A percentile compares a stretch with the other conserved stretches of the same genome.
Evolutionary conservation across 2,888 invertebrate genomes (phyloP).

Genomic region (Caenorhabditis wallacei): DNA sequence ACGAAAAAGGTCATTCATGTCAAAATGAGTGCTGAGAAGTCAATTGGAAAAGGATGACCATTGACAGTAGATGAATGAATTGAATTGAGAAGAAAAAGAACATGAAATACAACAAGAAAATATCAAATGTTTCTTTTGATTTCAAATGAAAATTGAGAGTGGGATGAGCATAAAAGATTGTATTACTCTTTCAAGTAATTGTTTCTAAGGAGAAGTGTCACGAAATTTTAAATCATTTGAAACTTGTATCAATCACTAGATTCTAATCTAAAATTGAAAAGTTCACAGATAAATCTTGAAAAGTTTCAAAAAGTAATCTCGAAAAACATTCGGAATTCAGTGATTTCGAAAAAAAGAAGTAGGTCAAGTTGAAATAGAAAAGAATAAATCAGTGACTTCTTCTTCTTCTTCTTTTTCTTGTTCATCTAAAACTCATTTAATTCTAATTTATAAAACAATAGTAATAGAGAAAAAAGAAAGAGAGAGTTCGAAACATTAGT

Average conservation of each 20-base stretch:
- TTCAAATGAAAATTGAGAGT: too few species aligned
- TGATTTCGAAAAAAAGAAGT: constrained; percentile 8
- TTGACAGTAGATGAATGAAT: constrained; percentile 9
- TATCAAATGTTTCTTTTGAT: neutral
- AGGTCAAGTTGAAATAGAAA: constrained; percentile 49
- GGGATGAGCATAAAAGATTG: too few species aligned
- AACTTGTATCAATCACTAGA: too few species aligned
- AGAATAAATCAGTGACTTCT: constrained; percentile 41
- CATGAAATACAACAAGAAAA: constrained; percentile 17
- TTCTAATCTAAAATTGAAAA: too few species aligned
- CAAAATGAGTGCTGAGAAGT: constrained; percentile 51
- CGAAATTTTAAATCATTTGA: too few species aligned
- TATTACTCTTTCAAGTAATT: too few species aligned
- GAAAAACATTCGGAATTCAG: too few species aligned
- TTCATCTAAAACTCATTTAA: neutral
- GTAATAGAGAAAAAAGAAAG: constrained; percentile 1
- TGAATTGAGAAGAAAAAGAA: neutral
- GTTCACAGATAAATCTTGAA: too few species aligned
- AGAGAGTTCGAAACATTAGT: constrained; percentile 4
- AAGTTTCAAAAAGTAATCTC: too few species aligned
- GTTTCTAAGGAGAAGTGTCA: too few species aligned
- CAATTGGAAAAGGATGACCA: constrained; percentile 40
- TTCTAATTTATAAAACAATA: constrained; percentile 32
- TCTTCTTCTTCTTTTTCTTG: neutral
- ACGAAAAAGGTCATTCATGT: constrained; percentile 52